Conservation (phyloP, 2,888 invertebrate species). For the Lordiphosa fenestrarum region DNA sequence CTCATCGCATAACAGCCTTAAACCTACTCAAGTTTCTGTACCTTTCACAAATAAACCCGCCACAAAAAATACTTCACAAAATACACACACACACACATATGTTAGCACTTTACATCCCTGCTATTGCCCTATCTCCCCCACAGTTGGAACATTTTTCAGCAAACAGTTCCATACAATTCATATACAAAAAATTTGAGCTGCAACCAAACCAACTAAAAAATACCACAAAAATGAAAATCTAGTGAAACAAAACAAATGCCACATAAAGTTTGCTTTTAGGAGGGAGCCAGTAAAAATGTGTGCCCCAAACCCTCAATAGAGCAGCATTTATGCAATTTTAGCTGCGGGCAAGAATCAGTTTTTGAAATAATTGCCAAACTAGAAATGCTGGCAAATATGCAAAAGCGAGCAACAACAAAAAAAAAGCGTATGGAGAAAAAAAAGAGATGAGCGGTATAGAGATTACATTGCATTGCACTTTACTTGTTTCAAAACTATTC, state of each 20-base stretch:
- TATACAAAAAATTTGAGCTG: not conserved
- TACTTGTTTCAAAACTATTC: constrained; percentile 6
- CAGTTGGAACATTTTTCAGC: constrained; percentile 1
- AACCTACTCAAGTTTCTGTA: constrained; percentile 6
- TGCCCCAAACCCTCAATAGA: constrained; percentile 13
- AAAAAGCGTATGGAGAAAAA: not conserved
- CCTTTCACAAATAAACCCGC: constrained; percentile 6
- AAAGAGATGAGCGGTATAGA: not conserved
- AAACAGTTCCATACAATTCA: constrained; percentile 20
- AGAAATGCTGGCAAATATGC: constrained; percentile 28
- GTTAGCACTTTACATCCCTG: not conserved
- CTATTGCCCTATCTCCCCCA: not conserved
- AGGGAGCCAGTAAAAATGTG: not conserved
- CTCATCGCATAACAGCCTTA: not conserved
- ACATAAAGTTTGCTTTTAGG: constrained; percentile 31
- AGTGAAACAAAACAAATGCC: constrained; percentile 28
- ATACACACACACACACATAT: not conserved
- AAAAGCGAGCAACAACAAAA: constrained; percentile 9
- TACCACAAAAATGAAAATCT: constrained; percentile 2
- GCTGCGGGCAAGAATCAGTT: constrained; percentile 34
- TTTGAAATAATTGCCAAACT: constrained; percentile 41
- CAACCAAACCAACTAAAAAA: constrained; percentile 4
- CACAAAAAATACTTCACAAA: constrained; percentile 12
- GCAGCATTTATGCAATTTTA: constrained; percentile 39
- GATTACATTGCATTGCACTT: not conserved